Evolutionary conservation across 2,888 invertebrate species (phyloP).

Genomic region (Galeruca laticollis): DNA sequence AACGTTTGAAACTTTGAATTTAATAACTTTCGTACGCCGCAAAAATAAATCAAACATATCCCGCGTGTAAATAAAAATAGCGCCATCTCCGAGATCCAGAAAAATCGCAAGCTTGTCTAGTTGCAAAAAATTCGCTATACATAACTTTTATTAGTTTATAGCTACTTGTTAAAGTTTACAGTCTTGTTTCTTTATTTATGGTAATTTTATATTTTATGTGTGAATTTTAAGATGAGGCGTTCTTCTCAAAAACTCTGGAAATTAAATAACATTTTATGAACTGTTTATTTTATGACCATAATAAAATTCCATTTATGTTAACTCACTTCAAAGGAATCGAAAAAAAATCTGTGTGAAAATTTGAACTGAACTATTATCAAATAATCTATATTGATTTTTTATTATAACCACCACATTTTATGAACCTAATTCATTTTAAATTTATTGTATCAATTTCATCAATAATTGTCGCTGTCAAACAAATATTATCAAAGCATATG

Average conservation of each 20-base stretch:
- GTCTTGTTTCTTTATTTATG: slow-evolving; percentile 17
- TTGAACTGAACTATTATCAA: no score
- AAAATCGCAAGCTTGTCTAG: slow-evolving; percentile 7
- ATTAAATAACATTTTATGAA: neutral
- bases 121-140: slow-evolving; percentile 23
- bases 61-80: slow-evolving; percentile 12
- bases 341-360: no score
- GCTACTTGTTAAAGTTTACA: slow-evolving; percentile 18
- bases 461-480: no score
- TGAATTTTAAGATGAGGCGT: neutral
- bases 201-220: slow-evolving; percentile 17
- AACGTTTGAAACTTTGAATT: no score
- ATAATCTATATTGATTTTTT: no score
- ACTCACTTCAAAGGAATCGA: no score
- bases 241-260: neutral
- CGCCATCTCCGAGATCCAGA: slow-evolving; percentile 7
- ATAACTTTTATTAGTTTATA: slow-evolving; percentile 26
- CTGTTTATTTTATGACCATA: neutral
- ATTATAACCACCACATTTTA: no score
- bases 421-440: no score
- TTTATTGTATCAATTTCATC: no score
- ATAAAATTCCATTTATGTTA: neutral
- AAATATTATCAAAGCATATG: no score
- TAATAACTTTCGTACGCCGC: no score
- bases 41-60: neutral